Percentiles rank a stretch among this genome's conserved stretches.
Evolutionary conservation across 2,113 vertebrate species (phyloP).

Genomic region (Aphyosemion australe): DNA sequence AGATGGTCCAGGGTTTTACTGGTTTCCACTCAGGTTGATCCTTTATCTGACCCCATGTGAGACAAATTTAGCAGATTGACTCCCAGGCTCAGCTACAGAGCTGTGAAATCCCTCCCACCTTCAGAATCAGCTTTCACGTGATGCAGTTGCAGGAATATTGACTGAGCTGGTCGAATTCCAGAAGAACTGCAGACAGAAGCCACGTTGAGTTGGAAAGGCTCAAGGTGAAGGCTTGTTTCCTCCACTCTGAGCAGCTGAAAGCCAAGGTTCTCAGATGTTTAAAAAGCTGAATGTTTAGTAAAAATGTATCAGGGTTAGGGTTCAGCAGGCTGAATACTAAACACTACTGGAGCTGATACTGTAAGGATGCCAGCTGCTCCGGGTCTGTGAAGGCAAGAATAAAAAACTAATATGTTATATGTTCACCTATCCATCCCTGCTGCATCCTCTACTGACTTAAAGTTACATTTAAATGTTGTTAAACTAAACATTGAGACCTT

Average conservation of each 20-base stretch:
- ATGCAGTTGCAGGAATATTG: conserved; percentile 26
- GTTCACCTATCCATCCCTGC: no score
- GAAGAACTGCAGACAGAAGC: conserved; percentile 11
- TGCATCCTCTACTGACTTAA: no score
- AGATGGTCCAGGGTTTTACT: conserved; percentile 1
- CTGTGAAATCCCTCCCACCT: conserved; percentile 3
- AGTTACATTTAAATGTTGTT: no score
- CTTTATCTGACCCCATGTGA: conserved; percentile 30
- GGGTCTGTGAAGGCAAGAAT: no score
- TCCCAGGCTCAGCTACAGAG: conserved; percentile 31
- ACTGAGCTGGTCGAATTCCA: conserved; percentile 30
- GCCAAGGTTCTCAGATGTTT: background rate
- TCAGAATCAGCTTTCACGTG: conserved; percentile 27
- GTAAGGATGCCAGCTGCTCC: no score
- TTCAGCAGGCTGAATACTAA: no score
- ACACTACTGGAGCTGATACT: no score
- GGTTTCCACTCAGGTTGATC: conserved; percentile 15
- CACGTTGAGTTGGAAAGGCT: background rate
- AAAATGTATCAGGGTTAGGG: no score
- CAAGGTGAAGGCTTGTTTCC: conserved; percentile 27
- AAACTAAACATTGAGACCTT: no score
- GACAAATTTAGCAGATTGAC: conserved; percentile 27
- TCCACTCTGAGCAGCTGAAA: background rate
- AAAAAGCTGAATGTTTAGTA: conserved; percentile 2
- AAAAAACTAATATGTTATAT: no score